Base-by-base conservation (phyloP, 1,140 invertebrate species). In the Triops cancriformis region DNA sequence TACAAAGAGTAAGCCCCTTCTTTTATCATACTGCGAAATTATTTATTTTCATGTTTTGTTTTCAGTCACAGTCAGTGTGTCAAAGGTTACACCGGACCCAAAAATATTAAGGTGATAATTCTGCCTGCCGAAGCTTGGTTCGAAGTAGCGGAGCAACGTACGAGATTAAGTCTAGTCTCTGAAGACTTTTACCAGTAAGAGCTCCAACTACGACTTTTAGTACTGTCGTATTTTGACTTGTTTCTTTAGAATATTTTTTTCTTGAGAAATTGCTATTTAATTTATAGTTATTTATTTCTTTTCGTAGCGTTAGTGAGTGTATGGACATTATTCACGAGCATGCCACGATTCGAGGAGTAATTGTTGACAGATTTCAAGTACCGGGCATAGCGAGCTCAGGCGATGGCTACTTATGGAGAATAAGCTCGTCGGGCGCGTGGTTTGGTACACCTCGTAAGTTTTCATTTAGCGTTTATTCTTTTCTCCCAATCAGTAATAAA, bases 321-420 rank as follows among this genome's bases (percentile, higher is more conserved):
- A 73, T 74, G 77, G 77, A 74, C 26, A 73, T 73, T 14, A 73
- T 73, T 45, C 72, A 73, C 6, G 64, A 78, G 28, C 26, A 43
- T n/a, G 73, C 51, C 11, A 43, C 77, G 26, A 37, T 78, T 37
- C 77, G 77, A 42, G 77, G 77, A 6, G 18, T 73, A 23, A 74
- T 78, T 45, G 37, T 78, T 42, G 77, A 78, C 26, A 73, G 77
- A 26, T 73, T 78, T 27, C 77, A 78, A n/a, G 12, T 51, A n/a
- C 37, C 73, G 4, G 41, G 64, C 6, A 72, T 2, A 7, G 73
- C 74, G 27, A 14, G 72, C 27, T 43, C 41, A 26, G 43, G 74
- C 26, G 41, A 73, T 45, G 28, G 18, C 31, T 31, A 72, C 3
- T 42, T 28, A 26, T 73, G 3, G 1, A 27, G 28, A 27, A 26